Conservation (phyloP, 2,113 vertebrate species). For the Tylochromis polylepis region DNA sequence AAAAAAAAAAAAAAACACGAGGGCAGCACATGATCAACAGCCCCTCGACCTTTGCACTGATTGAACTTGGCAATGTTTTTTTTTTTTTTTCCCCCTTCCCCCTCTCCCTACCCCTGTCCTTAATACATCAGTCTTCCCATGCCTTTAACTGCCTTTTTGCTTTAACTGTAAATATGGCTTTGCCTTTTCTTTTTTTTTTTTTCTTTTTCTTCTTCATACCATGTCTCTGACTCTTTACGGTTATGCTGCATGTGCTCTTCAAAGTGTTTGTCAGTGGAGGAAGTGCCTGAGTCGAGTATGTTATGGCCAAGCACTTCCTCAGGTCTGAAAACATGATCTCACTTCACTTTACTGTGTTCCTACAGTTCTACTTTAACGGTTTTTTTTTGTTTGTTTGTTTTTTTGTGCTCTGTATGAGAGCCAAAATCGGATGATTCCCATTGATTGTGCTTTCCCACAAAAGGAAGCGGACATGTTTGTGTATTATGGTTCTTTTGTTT, state of each 20-base stretch:
- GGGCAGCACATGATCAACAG: constrained; percentile 31
- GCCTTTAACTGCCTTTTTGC: not conserved
- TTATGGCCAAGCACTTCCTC: constrained; percentile 49
- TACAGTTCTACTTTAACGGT: not conserved
- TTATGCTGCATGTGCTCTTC: not conserved
- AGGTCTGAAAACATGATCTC: constrained; percentile 4
- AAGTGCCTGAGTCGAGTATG: constrained; percentile 29
- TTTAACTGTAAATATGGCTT: not conserved
- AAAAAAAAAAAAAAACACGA: not conserved
- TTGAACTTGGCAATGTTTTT: not conserved
- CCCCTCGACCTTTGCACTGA: constrained; percentile 32
- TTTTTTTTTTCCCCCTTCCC: not conserved
- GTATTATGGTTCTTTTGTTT: constrained; percentile 30
- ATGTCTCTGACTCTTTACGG: not conserved
- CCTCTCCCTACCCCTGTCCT: not conserved
- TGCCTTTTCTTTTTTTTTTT: not conserved
- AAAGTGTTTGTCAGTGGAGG: constrained; percentile 32
- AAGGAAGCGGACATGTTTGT: constrained; percentile 39
- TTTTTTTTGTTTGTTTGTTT: too few relatives aligned
- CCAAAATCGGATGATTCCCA: constrained; percentile 3
- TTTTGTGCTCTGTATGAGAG: not conserved
- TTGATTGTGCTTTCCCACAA: not conserved
- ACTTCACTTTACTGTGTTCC: not conserved
- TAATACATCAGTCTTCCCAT: not conserved
- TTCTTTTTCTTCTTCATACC: not conserved